Percentiles rank a stretch among this genome's conserved stretches.
Evolutionary conservation across 2,797 vertebrate genomes (phyloP).

Genomic region (Bradypodion ventrale): DNA sequence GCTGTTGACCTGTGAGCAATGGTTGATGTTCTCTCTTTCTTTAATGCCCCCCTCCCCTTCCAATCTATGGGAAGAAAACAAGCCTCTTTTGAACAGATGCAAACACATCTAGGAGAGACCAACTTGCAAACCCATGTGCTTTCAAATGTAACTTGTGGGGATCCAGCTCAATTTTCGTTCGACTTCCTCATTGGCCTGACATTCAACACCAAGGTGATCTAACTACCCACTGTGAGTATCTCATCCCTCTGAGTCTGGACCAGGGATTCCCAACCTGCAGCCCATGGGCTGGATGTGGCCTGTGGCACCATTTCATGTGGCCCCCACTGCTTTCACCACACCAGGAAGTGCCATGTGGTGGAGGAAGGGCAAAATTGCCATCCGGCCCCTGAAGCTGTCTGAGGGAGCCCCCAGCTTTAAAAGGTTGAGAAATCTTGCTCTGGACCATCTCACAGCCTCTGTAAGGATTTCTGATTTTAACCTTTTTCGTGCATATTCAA

Average conservation of each 20-base stretch:
- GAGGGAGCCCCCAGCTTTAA: too few species aligned
- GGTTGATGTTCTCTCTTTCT: slow-evolving; percentile 16
- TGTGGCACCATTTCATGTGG: too few species aligned
- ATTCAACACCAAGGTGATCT: slow-evolving; percentile 57
- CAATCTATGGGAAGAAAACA: slow-evolving; percentile 43
- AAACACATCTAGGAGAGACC: slow-evolving; percentile 48
- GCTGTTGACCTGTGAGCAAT: not conserved
- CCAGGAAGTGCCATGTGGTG: too few species aligned
- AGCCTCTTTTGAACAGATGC: slow-evolving; percentile 64
- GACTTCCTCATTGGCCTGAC: slow-evolving; percentile 66
- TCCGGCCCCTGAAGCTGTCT: too few species aligned
- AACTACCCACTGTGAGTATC: slow-evolving; percentile 64
- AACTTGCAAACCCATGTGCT: slow-evolving; percentile 8
- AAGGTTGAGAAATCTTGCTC: too few species aligned
- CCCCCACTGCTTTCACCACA: too few species aligned
- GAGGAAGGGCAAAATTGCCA: too few species aligned
- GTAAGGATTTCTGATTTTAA: slow-evolving; percentile 80
- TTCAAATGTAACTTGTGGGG: slow-evolving; percentile 49
- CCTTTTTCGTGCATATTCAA: slow-evolving; percentile 78
- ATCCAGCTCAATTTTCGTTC: slow-evolving; percentile 51
- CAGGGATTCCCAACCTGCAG: too few species aligned
- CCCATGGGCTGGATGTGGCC: too few species aligned
- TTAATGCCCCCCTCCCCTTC: not conserved
- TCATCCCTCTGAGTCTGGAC: slow-evolving; percentile 70
- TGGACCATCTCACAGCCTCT: slow-evolving; percentile 74